Percentiles rank a stretch among this genome's conserved stretches.
Evolutionary conservation across 2,888 invertebrate species (phyloP).

Genomic region (Parnassius apollo): DNA sequence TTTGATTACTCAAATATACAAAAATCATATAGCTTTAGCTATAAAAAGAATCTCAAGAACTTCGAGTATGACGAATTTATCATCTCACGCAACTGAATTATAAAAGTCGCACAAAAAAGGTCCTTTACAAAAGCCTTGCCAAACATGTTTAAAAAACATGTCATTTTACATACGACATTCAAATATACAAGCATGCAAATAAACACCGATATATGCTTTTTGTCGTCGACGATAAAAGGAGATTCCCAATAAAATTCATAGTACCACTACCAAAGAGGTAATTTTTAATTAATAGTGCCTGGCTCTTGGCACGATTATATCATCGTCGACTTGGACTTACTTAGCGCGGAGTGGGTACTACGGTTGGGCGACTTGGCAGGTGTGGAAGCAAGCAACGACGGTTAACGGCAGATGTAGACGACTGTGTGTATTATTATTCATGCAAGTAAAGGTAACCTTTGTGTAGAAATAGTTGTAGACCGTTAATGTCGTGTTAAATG

Average conservation of each 20-base stretch:
- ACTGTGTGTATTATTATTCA: conserved; percentile 26
- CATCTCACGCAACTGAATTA: no score
- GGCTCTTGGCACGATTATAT: background rate
- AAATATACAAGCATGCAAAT: conserved; percentile 2
- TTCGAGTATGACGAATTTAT: no score
- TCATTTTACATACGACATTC: background rate
- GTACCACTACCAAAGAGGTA: background rate
- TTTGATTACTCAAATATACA: no score
- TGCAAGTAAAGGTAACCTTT: conserved; percentile 9
- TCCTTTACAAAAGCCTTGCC: no score
- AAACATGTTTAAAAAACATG: no score
- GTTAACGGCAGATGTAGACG: conserved; percentile 40
- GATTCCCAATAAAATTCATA: background rate
- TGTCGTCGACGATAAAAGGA: background rate
- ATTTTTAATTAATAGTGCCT: conserved; percentile 2
- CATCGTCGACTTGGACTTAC: background rate
- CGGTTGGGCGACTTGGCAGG: conserved; percentile 32
- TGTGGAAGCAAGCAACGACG: conserved; percentile 32
- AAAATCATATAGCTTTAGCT: no score
- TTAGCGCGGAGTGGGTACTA: conserved; percentile 25
- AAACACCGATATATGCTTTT: background rate
- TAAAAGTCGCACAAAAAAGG: no score
- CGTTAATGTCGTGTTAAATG: conserved; percentile 1
- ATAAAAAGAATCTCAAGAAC: no score
- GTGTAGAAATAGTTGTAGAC: conserved; percentile 12